Conservation (phyloP, 2,888 invertebrate genomes). For the Stegophylla sp. region DNA sequence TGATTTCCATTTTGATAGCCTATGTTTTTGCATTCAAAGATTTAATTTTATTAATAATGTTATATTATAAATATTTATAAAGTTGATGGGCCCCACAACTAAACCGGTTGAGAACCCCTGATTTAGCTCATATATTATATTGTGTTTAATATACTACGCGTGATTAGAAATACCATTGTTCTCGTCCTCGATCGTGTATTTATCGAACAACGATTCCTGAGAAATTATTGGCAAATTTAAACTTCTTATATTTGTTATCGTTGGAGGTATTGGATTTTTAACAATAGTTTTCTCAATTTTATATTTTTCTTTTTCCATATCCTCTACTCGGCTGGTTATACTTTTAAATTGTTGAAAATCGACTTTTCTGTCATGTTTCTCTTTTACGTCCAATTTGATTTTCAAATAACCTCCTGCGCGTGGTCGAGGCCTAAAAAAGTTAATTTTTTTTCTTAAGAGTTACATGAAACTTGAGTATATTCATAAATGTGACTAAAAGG, state of each 20-base stretch:
- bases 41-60: no score
- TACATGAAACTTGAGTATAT: neutral
- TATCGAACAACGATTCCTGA: slow-evolving; percentile 48
- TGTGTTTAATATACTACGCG: no score
- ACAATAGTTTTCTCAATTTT: neutral
- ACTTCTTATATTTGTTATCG: slow-evolving; percentile 17
- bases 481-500: neutral
- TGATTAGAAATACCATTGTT: slow-evolving; percentile 7
- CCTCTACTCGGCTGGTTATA: slow-evolving; percentile 13
- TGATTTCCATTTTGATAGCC: no score
- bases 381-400: slow-evolving; percentile 37
- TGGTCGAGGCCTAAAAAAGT: slow-evolving; percentile 18
- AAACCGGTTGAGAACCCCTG: no score
- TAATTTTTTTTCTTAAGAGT: neutral
- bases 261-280: slow-evolving; percentile 17
- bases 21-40: no score
- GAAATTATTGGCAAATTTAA: slow-evolving; percentile 53
- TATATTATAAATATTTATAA: no score
- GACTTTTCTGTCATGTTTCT: slow-evolving; percentile 19
- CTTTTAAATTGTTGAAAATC: slow-evolving; percentile 26
- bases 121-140: no score
- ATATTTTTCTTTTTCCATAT: slow-evolving; percentile 38
- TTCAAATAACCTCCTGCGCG: slow-evolving; percentile 37
- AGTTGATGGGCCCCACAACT: no score
- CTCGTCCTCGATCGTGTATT: slow-evolving; percentile 37